A percentile compares a stretch with the other conserved stretches of the same genome.
phyloP scores from a whole-genome alignment of 1,140 invertebrate species.

The Brachionus sp. region DNA sequence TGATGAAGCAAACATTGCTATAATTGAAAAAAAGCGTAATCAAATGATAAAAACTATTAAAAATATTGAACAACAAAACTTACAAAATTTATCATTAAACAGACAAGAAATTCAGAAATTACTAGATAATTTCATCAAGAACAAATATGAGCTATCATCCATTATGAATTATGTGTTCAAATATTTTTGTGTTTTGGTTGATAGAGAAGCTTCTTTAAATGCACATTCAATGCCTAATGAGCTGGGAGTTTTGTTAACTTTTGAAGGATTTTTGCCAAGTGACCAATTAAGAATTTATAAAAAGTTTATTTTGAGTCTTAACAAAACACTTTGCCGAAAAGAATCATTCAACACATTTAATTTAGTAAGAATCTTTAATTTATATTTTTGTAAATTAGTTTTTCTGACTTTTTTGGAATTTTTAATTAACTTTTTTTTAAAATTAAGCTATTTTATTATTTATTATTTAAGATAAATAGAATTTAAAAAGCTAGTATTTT shows the following conservation, averaged over 20 bases:
- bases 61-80: background rate
- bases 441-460: no score
- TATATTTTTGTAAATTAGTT: background rate
- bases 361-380: background rate
- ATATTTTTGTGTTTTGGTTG: background rate
- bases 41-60: background rate
- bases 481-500: background rate
- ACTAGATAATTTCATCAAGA: background rate
- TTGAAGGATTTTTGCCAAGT: background rate
- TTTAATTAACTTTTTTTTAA: no score
- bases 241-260: background rate
- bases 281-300: constrained; percentile 7
- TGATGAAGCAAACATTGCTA: background rate
- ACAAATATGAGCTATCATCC: background rate
- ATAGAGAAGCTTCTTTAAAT: background rate
- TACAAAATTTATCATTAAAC: background rate
- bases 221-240: background rate
- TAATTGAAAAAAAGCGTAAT: background rate
- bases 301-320: background rate
- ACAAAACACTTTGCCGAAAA: background rate
- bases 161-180: background rate
- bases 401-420: background rate
- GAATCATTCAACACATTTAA: background rate
- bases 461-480: background rate
- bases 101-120: background rate